Conservation (phyloP, 2,888 invertebrate species). For the Mesorhabditis belari region DNA sequence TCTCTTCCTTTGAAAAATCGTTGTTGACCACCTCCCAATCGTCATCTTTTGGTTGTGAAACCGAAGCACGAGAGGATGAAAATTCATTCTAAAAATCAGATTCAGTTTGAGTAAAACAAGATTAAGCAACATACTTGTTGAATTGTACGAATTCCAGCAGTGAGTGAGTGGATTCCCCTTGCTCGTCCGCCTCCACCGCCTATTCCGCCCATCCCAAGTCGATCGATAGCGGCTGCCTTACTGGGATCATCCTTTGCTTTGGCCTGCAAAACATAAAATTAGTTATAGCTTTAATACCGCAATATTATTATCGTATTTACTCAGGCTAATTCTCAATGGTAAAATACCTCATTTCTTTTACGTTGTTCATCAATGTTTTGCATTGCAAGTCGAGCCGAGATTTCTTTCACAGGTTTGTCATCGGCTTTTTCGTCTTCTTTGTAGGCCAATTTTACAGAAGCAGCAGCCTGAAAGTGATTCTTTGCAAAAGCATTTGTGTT, state of each 20-base stretch:
- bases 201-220: slow-evolving; percentile 78
- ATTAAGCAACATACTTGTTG: slow-evolving; percentile 25
- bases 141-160: slow-evolving; percentile 44
- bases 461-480: not conserved
- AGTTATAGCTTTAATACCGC: not conserved
- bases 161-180: slow-evolving; percentile 38
- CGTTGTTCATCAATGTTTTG: slow-evolving; percentile 64
- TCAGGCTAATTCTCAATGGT: no score
- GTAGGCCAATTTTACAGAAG: slow-evolving; percentile 23
- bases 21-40: slow-evolving; percentile 49
- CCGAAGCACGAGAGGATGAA: slow-evolving; percentile 7
- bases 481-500: not conserved
- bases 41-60: slow-evolving; percentile 22
- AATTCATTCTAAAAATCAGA: slow-evolving; percentile 16
- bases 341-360: slow-evolving; percentile 50
- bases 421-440: slow-evolving; percentile 15
- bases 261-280: slow-evolving; percentile 14
- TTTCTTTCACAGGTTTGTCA: slow-evolving; percentile 13
- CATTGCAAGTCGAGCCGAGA: slow-evolving; percentile 66
- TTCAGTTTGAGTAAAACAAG: slow-evolving; percentile 5
- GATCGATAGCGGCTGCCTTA: slow-evolving; percentile 79
- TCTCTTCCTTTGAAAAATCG: slow-evolving; percentile 3
- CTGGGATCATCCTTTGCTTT: slow-evolving; percentile 65
- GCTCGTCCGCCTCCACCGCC: slow-evolving; percentile 19
- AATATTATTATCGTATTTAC: no score